Conservation (phyloP, 2,113 vertebrate species). For the Trochalopteron elliotii region DNA sequence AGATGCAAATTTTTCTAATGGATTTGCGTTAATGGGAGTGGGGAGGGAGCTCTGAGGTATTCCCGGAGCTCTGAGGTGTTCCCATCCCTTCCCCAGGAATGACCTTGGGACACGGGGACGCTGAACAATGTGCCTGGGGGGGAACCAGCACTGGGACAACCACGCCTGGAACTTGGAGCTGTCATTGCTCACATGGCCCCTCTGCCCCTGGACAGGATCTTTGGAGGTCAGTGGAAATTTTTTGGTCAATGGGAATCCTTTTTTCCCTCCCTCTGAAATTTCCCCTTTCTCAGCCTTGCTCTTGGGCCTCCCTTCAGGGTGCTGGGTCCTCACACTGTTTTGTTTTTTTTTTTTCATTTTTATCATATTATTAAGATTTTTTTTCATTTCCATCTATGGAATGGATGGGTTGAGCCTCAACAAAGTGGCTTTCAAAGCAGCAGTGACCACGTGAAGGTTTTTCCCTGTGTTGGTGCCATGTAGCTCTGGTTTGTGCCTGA, state of each 20-base stretch:
- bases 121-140: neutral
- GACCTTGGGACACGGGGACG: neutral
- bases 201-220: neutral
- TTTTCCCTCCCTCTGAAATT: neutral
- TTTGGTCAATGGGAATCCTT: neutral
- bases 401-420: neutral
- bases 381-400: neutral
- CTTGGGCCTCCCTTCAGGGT: neutral
- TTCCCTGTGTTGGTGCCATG: neutral
- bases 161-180: neutral
- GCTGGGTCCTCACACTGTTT: neutral
- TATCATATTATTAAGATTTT: neutral
- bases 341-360: neutral
- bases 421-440: accelerated
- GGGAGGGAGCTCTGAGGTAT: neutral
- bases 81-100: neutral
- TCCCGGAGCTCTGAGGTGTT: too few species aligned
- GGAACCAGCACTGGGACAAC: neutral
- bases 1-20: neutral
- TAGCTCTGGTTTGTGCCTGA: too few species aligned
- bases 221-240: neutral
- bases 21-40: neutral
- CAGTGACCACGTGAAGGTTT: neutral
- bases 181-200: accelerated
- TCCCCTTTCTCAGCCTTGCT: neutral